Percentiles rank a stretch among this genome's conserved stretches.
Evolutionary conservation across 2,113 vertebrate genomes (phyloP).

Genomic region (Burhinus oedicnemus): DNA sequence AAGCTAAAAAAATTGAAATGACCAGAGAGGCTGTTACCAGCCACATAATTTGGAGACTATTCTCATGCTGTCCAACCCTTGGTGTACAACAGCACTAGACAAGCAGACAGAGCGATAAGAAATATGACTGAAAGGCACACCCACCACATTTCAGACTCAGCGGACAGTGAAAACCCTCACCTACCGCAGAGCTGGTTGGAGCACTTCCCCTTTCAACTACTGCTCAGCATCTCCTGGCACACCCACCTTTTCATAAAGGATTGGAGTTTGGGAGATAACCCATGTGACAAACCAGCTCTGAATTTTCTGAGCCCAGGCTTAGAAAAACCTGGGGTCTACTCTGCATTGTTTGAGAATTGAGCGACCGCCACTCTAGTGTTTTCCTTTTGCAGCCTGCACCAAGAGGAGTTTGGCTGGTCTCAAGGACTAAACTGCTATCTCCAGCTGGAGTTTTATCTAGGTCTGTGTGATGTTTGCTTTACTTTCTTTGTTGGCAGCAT

Average conservation of each 20-base stretch:
- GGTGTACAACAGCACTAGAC: not conserved
- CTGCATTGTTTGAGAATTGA: not conserved
- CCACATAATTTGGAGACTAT: not conserved
- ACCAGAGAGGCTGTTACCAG: not conserved
- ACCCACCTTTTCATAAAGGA: not conserved
- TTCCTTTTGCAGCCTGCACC: not conserved
- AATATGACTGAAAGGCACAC: not conserved
- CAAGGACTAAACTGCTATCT: not conserved
- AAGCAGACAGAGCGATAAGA: not conserved
- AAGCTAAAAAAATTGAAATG: not conserved
- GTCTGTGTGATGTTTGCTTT: not conserved
- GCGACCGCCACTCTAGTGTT: not conserved
- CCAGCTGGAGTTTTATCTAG: not conserved
- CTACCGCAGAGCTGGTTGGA: not conserved
- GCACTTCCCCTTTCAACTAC: not conserved
- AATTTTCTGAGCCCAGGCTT: not conserved
- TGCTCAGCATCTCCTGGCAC: not conserved
- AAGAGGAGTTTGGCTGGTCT: not conserved
- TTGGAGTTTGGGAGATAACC: not conserved
- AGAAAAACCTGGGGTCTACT: not conserved
- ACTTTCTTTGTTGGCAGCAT: not conserved
- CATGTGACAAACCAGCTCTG: not conserved
- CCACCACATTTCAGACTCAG: not conserved
- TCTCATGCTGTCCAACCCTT: not conserved
- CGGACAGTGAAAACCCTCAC: not conserved